Evolutionary conservation across 1,140 invertebrate genomes (phyloP).

Genomic region (Metopolophium dirhodum): DNA sequence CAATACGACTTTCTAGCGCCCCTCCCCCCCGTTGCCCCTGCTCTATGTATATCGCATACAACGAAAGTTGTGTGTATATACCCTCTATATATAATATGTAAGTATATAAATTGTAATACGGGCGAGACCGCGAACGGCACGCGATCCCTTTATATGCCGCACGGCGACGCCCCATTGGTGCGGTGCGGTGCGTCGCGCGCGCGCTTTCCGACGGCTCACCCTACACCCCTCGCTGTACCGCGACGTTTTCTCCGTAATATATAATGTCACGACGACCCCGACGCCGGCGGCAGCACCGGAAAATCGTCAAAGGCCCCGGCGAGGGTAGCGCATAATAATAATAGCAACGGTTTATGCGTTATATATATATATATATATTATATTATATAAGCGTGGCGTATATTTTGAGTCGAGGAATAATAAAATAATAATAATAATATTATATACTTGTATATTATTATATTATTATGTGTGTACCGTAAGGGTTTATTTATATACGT

Average conservation of each 20-base stretch:
- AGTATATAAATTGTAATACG: slow-evolving; percentile 26
- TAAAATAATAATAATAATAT: not conserved
- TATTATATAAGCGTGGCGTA: not conserved
- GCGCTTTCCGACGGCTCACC: not conserved
- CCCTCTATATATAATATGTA: not conserved
- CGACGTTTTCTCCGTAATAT: not conserved
- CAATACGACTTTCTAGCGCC: slow-evolving; percentile 53
- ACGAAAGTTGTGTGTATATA: not conserved
- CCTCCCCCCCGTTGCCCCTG: not conserved
- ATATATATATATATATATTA: not conserved
- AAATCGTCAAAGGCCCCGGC: slow-evolving; percentile 40
- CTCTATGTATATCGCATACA: not conserved
- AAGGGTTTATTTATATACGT: not conserved
- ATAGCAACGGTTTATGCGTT: not conserved
- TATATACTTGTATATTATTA: not conserved
- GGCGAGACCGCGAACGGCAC: slow-evolving; percentile 48
- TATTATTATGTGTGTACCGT: not conserved
- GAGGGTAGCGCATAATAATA: not conserved
- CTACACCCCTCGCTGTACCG: not conserved
- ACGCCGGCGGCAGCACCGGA: slow-evolving; percentile 30
- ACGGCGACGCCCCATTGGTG: slow-evolving; percentile 51
- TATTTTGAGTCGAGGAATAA: slow-evolving; percentile 11
- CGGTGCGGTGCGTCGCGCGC: slow-evolving; percentile 30
- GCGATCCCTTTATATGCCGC: slow-evolving; percentile 44
- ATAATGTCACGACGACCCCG: slow-evolving; percentile 21